Evolutionary conservation across 1,140 invertebrate species (phyloP), one percentile per base, ranked within the genome.

Genomic region (Lasioglossum albipes): DNA sequence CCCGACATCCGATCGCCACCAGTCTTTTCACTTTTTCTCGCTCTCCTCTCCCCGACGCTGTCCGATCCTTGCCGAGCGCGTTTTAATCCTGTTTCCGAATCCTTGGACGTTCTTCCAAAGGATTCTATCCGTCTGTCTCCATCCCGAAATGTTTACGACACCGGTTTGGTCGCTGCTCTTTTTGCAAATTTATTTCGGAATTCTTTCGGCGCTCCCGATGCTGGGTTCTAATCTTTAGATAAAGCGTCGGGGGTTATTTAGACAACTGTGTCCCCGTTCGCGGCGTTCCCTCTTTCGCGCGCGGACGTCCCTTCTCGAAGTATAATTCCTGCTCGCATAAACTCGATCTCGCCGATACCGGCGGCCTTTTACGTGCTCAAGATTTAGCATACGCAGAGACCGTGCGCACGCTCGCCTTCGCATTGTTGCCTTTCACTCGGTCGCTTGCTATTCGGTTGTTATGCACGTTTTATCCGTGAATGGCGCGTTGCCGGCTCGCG

Each of bases 371-470:
- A 61, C 49, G 27, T 75, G 61, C 49, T n/a, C 57, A 59, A 18
- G 52, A 54, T 77, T 59, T 72, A 74, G 68, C 75, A 41, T 62
- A 67, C 59, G 69, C 68, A 54, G 49, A 54, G 36, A 65, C 2
- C 75, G 42, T 62, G 79, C 52, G 73, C 75, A 54, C 79, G 79
- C 81, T 86, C 83, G 86, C 89, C 89, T 91, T 90, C 91, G 83
- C 89, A 91, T 91, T 90, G 90, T 91, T 91, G 90, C 91, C 91
- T 91, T 91, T 91, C 91, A 91, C 91, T 91, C 81, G 82, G 85
- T 89, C 82, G 82, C 86, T 83, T 71, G 78, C 72, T 72, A 62
- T 49, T 41, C 68, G 72, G 41, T 75, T 70, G 54, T 76, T 54
- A 70, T 73, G 71, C 75, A 62, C 62, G 52, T 82, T 86, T 84